phyloP scores from a whole-genome alignment of 2,888 invertebrate genomes.

The Calameuta idolon region DNA sequence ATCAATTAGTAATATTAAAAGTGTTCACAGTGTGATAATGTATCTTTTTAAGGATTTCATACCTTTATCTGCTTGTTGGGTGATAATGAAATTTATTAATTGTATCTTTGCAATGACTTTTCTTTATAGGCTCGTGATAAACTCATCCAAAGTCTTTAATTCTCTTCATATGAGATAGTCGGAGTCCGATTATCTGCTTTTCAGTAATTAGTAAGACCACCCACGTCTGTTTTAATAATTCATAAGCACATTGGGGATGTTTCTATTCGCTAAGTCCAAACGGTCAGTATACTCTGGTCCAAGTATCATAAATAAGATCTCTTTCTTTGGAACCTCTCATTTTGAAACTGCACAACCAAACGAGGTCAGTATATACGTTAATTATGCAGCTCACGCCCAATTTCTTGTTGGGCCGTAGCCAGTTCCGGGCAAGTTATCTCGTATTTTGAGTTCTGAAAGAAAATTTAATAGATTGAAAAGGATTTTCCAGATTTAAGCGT shows the following conservation, averaged over 20 bases:
- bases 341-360: neutral
- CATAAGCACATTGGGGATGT: constrained; percentile 19
- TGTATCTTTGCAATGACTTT: neutral
- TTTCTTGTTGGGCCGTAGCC: neutral
- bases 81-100: neutral
- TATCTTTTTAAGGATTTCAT: neutral
- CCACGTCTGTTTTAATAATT: constrained; percentile 20
- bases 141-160: neutral
- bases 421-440: neutral
- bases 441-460: neutral
- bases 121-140: neutral
- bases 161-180: neutral
- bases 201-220: constrained; percentile 10
- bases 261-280: constrained; percentile 21
- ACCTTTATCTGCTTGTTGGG: neutral
- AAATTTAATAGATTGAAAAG: neutral
- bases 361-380: neutral
- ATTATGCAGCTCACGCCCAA: neutral
- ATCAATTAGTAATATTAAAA: neutral
- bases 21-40: neutral
- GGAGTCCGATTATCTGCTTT: neutral
- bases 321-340: neutral
- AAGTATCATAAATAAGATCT: constrained; percentile 8
- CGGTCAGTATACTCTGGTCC: neutral
- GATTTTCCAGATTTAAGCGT: neutral